phyloP scores from a whole-genome alignment of 2,797 vertebrate genomes.

The Trematocara caparti region DNA sequence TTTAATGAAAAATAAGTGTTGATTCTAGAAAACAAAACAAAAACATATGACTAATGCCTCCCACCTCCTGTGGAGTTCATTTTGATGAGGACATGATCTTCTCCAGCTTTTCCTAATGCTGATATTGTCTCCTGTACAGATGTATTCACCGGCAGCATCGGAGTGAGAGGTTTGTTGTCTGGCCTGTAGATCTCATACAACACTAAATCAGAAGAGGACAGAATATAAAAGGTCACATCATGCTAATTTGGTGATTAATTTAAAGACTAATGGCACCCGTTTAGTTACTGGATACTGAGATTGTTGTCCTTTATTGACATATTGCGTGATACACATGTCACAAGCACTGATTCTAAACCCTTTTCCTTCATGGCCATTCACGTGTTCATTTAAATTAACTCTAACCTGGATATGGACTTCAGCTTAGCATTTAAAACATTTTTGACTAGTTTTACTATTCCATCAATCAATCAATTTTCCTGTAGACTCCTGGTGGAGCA shows the following conservation, averaged over 20 bases:
- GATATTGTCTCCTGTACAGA: slow-evolving; percentile 85
- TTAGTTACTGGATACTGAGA: neutral
- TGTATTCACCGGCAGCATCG: slow-evolving; percentile 84
- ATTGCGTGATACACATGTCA: neutral
- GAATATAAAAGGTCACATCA: neutral
- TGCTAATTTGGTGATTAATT: neutral
- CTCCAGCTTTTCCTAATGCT: slow-evolving; percentile 65
- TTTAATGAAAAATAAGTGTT: neutral
- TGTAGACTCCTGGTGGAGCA: neutral
- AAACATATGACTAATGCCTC: neutral
- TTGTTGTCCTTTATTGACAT: neutral
- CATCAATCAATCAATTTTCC: neutral
- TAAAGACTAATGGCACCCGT: neutral
- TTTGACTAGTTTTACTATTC: neutral
- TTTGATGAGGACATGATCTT: slow-evolving; percentile 85
- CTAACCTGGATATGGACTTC: neutral
- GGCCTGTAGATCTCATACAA: slow-evolving; percentile 85
- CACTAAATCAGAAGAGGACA: slow-evolving; percentile 67
- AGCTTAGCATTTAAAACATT: neutral
- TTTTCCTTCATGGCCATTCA: fast-evolving
- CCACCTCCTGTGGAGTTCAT: slow-evolving; percentile 91
- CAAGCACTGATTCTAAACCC: neutral
- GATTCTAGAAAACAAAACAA: neutral
- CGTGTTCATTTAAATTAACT: neutral
- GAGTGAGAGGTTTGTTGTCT: slow-evolving; percentile 79